Evolutionary conservation across 2,797 vertebrate genomes (phyloP), one percentile per base, ranked within the genome.

Genomic region (Gymnocypris eckloni): DNA sequence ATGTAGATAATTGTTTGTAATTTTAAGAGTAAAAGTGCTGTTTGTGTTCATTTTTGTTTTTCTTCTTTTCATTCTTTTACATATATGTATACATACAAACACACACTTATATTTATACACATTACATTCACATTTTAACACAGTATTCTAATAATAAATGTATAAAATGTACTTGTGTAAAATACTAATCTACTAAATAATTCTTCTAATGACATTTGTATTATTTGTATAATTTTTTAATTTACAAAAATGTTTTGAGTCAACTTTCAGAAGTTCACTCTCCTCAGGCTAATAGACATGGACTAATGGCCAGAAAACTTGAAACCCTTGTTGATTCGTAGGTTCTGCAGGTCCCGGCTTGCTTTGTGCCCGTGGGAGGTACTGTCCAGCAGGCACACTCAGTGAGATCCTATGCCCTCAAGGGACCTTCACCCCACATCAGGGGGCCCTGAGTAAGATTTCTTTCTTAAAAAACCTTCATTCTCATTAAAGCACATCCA

Each of bases 341-440:
- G 96, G 96, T 48, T 96, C 96, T 45, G 93, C 92, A 1, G 92
- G 91, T 72, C 93, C 93, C 69, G 96, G 96, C 45, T 91, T 95
- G 87, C 94, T 95, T 18, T 97, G 96, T 90, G 95, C 95, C 72
- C 94, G 94, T 12, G 96, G 96, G 75, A 95, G 95, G 90, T 96
- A 95, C 89, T 97, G 96, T 81, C 96, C 96, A 82, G 95, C 96
- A 82, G 96, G 96, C 22, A 94, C 94, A 33, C 82, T 94, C 59
- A 88, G 93, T 54, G 96, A 97, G 91, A 91, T 95, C 39, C 86
- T 92, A 61, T 97, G 96, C 90, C 96, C 96, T 84, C 90, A 75
- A 71, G 96, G 96, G 67, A 96, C 96, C 81, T 96, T 96, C 88
- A 97, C 96, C 20, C 94, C 94, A 86, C 94, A 96, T 89, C 95